These are phyloP conservation scores for Ageneiosus marmoratus DNA, from an alignment of 2,113 vertebrate genomes.

Conservation along the genomic window DNA sequence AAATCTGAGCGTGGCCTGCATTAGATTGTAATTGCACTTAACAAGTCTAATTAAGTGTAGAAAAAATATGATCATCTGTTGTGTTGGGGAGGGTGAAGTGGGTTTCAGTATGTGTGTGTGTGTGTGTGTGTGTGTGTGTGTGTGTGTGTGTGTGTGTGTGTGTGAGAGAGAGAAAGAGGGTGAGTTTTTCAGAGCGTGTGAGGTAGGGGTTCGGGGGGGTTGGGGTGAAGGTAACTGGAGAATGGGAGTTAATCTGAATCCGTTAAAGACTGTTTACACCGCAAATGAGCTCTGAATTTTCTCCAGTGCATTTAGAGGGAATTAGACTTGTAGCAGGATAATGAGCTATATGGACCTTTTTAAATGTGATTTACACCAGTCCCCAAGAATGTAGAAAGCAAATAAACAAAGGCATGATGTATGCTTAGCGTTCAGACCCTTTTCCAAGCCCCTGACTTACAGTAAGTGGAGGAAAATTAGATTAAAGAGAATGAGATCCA, in stretches of 20 bases:
- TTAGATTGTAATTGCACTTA: conserved; percentile 73
- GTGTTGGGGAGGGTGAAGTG: conserved; percentile 46
- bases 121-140: not conserved
- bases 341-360: conserved; percentile 69
- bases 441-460: conserved; percentile 34
- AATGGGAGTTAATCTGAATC: conserved; percentile 74
- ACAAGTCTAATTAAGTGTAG: conserved; percentile 70
- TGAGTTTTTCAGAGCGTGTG: not conserved
- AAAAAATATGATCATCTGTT: conserved; percentile 69
- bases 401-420: conserved; percentile 71
- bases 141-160: conserved; percentile 3
- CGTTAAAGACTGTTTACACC: conserved; percentile 78
- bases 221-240: conserved; percentile 66
- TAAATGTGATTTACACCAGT: conserved; percentile 76
- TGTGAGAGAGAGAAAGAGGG: not conserved
- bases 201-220: conserved; percentile 51
- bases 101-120: conserved; percentile 15
- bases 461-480: conserved; percentile 41
- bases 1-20: conserved; percentile 66
- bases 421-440: conserved; percentile 10
- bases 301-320: conserved; percentile 67
- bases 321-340: conserved; percentile 69
- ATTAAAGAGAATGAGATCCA: conserved; percentile 22
- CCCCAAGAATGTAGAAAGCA: conserved; percentile 70
- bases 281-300: conserved; percentile 76